Percentiles rank a stretch among this genome's conserved stretches.
Evolutionary conservation across 2,888 invertebrate species (phyloP).

Genomic region (Sisyra nigra): DNA sequence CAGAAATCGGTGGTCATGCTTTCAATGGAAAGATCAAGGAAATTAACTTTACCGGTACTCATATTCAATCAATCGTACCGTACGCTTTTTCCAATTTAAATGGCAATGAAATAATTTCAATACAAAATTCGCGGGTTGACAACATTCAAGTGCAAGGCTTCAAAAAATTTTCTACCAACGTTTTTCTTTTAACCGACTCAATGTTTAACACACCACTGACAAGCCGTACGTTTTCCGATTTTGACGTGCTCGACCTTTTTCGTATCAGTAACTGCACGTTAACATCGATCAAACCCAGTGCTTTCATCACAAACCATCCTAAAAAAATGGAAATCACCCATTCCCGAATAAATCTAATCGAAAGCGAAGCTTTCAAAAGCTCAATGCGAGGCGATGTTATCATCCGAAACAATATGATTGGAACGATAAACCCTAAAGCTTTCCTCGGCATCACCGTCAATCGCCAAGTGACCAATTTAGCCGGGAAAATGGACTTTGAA

Average conservation of each 20-base stretch:
- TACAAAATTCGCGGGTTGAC: slow-evolving; percentile 41
- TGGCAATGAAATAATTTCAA: slow-evolving; percentile 43
- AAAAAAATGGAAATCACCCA: slow-evolving; percentile 42
- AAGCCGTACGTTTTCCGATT: slow-evolving; percentile 55
- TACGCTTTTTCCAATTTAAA: slow-evolving; percentile 61
- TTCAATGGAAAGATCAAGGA: slow-evolving; percentile 57
- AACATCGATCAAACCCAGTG: slow-evolving; percentile 45
- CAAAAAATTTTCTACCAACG: slow-evolving; percentile 57
- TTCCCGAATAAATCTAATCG: slow-evolving; percentile 38
- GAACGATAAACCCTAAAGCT: slow-evolving; percentile 38
- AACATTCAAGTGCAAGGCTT: slow-evolving; percentile 55
- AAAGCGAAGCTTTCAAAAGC: slow-evolving; percentile 49
- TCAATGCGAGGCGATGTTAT: slow-evolving; percentile 41
- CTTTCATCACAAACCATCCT: slow-evolving; percentile 49
- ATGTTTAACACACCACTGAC: slow-evolving; percentile 39
- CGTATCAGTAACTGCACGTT: slow-evolving; percentile 43
- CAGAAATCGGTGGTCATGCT: slow-evolving; percentile 24
- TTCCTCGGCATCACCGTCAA: slow-evolving; percentile 41
- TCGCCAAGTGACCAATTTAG: slow-evolving; percentile 27
- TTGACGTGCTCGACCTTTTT: slow-evolving; percentile 50
- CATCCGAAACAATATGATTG: slow-evolving; percentile 48
- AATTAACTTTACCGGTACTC: slow-evolving; percentile 44
- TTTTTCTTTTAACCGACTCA: slow-evolving; percentile 46
- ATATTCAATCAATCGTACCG: slow-evolving; percentile 42
- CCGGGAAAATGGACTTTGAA: slow-evolving; percentile 32